Base-by-base conservation (phyloP, 2,113 vertebrate species). In the Pyrgilauda ruficollis region DNA sequence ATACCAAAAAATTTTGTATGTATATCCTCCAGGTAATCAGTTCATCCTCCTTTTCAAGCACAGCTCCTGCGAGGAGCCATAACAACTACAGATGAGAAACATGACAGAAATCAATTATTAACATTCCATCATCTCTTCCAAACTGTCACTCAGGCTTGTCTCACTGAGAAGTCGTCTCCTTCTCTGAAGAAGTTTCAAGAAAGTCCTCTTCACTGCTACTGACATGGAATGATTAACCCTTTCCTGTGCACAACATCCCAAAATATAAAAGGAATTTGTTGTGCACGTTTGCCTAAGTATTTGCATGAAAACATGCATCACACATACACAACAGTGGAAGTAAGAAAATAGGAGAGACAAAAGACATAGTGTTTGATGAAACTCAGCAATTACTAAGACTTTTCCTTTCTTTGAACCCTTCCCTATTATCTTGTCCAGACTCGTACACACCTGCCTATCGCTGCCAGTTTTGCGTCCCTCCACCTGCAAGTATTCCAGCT, bases 201-300 rank as follows among this genome's bases (percentile, higher is more conserved):
- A 70, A 3, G 24, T 24, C 12, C 21, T 68, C 37, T 70, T 62
- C n/a, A 9, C 22, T 35, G 5, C 18, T 50, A 75, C 27, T 18
- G 28, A 39, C n/a, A 56, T 5, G 1, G 47, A 33, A 75, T 8
- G 41, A n/a, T 14, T 64, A 89, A 82, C 12, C 2, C n/a, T 12
- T 30, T 47, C n/a, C 66, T 22, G 10, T 1, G 27, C 22, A 73
- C 18, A 24, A 9, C 3, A 33, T 10, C 24, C 16, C 3, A 35
- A 22, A 23, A 49, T 1, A 30, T 2, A n/a, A 49, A 49, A n/a
- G 17, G 11, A 44, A 83, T 33, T 43, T 22, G 18, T 6, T 9
- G 13, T 5, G 17, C 24, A 15, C 0, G 0, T 2, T 2, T 20
- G 6, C 3, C 6, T 15, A 15, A 5, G 3, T 20, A 33, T n/a